Conservation (phyloP, 1,140 invertebrate genomes). For the Polypedilum vanderplanki region DNA sequence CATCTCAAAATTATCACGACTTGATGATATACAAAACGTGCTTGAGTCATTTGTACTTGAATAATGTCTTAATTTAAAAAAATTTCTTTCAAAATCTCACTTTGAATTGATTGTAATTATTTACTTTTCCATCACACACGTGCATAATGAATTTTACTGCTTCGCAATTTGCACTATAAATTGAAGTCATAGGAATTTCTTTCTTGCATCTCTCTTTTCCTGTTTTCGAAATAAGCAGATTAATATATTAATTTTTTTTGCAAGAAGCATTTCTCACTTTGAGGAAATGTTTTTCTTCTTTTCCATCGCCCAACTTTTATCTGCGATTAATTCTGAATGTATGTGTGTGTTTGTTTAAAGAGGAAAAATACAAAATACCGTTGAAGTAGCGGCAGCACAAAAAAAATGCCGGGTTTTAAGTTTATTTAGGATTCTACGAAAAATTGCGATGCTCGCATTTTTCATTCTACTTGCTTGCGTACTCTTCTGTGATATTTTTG, state of each 20-base stretch:
- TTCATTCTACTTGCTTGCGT: neutral
- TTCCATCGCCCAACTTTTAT: neutral
- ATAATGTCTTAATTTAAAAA: too few species aligned
- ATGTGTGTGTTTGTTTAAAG: neutral
- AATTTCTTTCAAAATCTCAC: too few species aligned
- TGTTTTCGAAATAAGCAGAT: neutral
- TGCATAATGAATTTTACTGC: too few species aligned
- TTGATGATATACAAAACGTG: too few species aligned
- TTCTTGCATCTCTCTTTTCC: neutral
- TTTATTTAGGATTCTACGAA: conserved; percentile 13
- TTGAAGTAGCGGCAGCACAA: too few species aligned
- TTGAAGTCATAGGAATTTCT: conserved; percentile 7
- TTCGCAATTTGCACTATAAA: neutral
- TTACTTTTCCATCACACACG: too few species aligned
- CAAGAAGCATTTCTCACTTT: too few species aligned
- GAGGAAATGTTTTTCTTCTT: neutral
- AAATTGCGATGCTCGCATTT: neutral
- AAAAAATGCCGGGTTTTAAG: neutral
- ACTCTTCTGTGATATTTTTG: neutral
- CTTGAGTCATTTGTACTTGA: too few species aligned
- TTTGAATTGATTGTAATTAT: too few species aligned
- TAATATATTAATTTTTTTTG: neutral
- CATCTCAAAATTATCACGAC: too few species aligned
- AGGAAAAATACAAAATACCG: neutral
- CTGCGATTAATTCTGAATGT: neutral